These are phyloP conservation scores for Macaria notata DNA, from an alignment of 2,888 invertebrate species.

Conservation along the genomic window DNA sequence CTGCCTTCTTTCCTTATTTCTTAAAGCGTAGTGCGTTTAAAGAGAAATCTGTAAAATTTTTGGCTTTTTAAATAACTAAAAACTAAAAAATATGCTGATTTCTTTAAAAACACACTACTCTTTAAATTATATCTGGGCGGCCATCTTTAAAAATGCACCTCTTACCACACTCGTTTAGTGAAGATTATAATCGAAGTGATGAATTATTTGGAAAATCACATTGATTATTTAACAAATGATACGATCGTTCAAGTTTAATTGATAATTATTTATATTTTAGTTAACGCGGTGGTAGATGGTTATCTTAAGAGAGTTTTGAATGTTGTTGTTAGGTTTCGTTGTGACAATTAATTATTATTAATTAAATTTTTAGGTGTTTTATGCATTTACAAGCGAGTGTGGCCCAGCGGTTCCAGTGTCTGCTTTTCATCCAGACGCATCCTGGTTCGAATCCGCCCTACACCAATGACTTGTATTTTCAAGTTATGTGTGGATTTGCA, in stretches of 20 bases:
- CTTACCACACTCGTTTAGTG: constrained; percentile 48
- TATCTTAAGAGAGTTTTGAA: constrained; percentile 30
- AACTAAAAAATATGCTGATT: not conserved
- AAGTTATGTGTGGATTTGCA: too few relatives aligned
- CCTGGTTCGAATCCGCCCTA: too few relatives aligned
- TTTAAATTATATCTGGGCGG: constrained; percentile 52
- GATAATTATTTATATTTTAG: constrained; percentile 57
- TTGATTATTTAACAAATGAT: constrained; percentile 69
- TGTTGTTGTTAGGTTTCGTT: not conserved
- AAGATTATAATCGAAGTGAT: constrained; percentile 69
- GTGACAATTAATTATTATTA: not conserved
- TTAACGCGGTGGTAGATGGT: constrained; percentile 44
- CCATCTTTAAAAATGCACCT: constrained; percentile 56
- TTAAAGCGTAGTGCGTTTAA: too few relatives aligned
- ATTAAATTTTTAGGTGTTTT: not conserved
- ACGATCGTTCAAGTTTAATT: constrained; percentile 64
- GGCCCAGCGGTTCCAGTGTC: too few relatives aligned
- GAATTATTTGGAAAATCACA: constrained; percentile 73
- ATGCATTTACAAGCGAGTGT: too few relatives aligned
- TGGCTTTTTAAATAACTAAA: too few relatives aligned
- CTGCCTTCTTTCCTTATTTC: too few relatives aligned
- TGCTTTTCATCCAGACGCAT: too few relatives aligned
- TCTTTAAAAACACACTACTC: constrained; percentile 45
- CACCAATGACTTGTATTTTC: too few relatives aligned
- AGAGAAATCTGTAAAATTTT: too few relatives aligned